A percentile compares a stretch with the other conserved stretches of the same genome.
Conservation (phyloP, 2,113 vertebrate species). For the Eira barbara region DNA sequence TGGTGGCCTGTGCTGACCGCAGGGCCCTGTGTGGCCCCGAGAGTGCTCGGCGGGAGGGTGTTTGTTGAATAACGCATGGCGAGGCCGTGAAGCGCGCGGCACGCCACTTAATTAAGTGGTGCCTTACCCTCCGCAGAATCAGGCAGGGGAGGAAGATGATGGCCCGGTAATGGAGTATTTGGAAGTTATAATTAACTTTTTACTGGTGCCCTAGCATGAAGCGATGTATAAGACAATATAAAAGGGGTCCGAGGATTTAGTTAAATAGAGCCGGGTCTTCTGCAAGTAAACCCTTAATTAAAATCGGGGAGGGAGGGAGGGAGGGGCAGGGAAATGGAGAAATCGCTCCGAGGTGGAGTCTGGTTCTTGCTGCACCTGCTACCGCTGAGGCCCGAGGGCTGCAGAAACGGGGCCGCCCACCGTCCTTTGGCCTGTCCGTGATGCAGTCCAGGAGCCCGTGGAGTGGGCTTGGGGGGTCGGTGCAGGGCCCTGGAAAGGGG, state of each 20-base stretch:
- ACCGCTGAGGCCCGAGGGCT: fast-evolving
- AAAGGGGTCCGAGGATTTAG: constrained; percentile 62
- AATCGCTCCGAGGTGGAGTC: neutral
- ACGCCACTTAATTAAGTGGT: neutral
- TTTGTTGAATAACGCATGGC: fast-evolving
- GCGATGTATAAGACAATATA: constrained; percentile 40
- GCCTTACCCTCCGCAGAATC: neutral
- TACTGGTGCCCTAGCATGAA: constrained; percentile 17
- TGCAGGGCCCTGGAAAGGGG: neutral
- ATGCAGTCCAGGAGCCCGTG: fast-evolving
- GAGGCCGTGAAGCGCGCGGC: fast-evolving
- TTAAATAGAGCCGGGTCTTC: constrained; percentile 56
- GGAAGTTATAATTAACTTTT: constrained; percentile 74
- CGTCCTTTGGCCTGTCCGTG: fast-evolving
- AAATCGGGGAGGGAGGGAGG: neutral
- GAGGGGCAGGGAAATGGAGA: neutral
- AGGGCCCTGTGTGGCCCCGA: neutral
- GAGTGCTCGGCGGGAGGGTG: fast-evolving
- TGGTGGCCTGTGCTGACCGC: fast-evolving
- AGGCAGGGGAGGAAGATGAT: neutral
- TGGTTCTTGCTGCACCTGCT: neutral
- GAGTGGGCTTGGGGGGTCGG: neutral
- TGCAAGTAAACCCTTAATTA: constrained; percentile 74
- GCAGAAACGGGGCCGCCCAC: fast-evolving
- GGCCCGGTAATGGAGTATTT: constrained; percentile 17